Conservation (phyloP, 2,113 vertebrate genomes). For the Limanda limanda region DNA sequence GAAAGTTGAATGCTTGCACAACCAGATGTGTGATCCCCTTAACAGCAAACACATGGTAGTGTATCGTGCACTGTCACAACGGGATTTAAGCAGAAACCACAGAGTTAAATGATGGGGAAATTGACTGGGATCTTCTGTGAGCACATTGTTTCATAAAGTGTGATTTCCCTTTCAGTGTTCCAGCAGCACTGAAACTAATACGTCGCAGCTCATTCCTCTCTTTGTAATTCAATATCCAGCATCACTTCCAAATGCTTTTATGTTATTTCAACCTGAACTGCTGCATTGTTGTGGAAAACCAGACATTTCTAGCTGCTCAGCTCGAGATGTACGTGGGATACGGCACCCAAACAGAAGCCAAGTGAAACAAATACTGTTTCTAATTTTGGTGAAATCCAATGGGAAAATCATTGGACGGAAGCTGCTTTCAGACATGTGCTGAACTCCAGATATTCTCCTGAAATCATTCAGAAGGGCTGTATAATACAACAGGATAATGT, state of each 20-base stretch:
- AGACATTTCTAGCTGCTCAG: background rate
- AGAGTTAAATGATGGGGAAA: background rate
- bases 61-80: background rate
- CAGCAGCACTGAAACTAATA: no score
- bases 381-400: background rate
- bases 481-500: no score
- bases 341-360: background rate
- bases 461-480: no score
- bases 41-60: background rate
- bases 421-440: no score
- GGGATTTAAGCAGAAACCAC: conserved; percentile 4
- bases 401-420: no score
- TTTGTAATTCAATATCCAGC: background rate
- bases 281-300: background rate
- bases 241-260: background rate
- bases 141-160: background rate
- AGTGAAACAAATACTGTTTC: background rate
- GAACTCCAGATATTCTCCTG: no score
- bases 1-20: conserved; percentile 2
- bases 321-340: background rate
- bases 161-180: background rate
- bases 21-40: conserved; percentile 1
- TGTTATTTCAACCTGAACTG: background rate
- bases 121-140: background rate
- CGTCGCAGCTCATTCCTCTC: no score